Base-by-base conservation (phyloP, 1,140 invertebrate species). In the Oryzaephilus surinamensis region DNA sequence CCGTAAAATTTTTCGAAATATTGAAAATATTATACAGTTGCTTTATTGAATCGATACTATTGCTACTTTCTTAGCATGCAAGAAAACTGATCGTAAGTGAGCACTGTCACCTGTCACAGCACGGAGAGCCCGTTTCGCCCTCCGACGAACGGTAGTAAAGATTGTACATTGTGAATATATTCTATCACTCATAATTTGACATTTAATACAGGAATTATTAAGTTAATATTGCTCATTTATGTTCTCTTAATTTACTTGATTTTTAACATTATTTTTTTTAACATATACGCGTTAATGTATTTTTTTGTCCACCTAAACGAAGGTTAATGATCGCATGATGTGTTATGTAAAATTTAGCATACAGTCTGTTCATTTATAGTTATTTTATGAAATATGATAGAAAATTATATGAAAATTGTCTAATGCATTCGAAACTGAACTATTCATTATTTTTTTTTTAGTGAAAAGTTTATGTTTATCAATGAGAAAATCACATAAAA, bases 101-200 rank as follows among this genome's bases (percentile, higher is more conserved):
- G 41, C 41, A 43, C 41, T 43, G 41, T 38, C 36, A 38, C 36
- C 36, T 38, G 42, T 41, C 38, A 44, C 41, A 41, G 37, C 26
- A 41, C 38, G 38, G 38, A 39, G 41, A 41, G 41, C 37, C 41
- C 38, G n/a, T n/a, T n/a, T n/a, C n/a, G 45, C 41, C 24, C 24
- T 38, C 30, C 20, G 31, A 30, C 38, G 38, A 30, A 32, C 31
- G 30, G 31, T 40, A 40, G 35, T 32, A 23, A 32, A 37, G 21
- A 46, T 46, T 50, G 33, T 39, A 39, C 31, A 43, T 38, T 5
- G 29, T 32, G 32, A 32, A 40, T 45, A 45, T 24, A 37, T 41
- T 28, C 53, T 58, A 58, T 59, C 57, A 59, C 55, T 36, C 54
- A 45, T 61, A 61, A 61, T 61, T 61, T 61, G 58, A 61, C 58